Evolutionary conservation across 2,797 vertebrate species (phyloP).

Genomic region (Somateria mollissima): DNA sequence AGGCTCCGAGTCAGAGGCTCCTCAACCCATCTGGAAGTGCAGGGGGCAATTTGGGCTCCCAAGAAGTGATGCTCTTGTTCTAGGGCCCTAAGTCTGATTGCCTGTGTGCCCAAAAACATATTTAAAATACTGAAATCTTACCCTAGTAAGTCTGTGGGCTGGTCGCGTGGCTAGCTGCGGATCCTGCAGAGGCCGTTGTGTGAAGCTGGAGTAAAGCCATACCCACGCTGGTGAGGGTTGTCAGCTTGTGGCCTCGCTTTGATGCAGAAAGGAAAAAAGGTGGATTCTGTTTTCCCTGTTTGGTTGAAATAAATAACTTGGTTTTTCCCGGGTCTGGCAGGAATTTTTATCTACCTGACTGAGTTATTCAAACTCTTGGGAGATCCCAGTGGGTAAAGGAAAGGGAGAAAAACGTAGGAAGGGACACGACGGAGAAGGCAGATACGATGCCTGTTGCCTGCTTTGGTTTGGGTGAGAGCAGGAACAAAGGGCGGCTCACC

Average conservation of each 20-base stretch:
- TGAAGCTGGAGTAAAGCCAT: neutral
- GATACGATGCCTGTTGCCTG: neutral
- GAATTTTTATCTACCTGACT: neutral
- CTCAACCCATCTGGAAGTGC: accelerated
- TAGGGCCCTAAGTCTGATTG: accelerated
- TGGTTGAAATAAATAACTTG: neutral
- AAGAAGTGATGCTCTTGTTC: neutral
- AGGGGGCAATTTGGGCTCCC: neutral
- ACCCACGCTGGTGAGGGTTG: neutral
- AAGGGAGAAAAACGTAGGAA: neutral
- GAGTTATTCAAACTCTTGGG: neutral
- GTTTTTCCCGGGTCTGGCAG: neutral
- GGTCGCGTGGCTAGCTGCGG: neutral
- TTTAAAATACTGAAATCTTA: neutral
- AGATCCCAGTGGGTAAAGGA: neutral
- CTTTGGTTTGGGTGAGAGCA: neutral
- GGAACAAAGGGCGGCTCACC: neutral
- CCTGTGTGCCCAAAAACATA: neutral
- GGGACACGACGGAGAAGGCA: accelerated
- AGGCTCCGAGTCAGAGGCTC: neutral
- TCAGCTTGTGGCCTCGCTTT: constrained; percentile 21
- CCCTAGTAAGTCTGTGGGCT: neutral
- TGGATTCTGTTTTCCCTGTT: neutral
- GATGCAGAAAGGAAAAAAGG: neutral
- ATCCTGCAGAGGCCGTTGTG: neutral